A percentile compares a stretch with the other conserved stretches of the same genome.
Conservation (phyloP, 2,797 vertebrate species). For the Ibycter americanus region DNA sequence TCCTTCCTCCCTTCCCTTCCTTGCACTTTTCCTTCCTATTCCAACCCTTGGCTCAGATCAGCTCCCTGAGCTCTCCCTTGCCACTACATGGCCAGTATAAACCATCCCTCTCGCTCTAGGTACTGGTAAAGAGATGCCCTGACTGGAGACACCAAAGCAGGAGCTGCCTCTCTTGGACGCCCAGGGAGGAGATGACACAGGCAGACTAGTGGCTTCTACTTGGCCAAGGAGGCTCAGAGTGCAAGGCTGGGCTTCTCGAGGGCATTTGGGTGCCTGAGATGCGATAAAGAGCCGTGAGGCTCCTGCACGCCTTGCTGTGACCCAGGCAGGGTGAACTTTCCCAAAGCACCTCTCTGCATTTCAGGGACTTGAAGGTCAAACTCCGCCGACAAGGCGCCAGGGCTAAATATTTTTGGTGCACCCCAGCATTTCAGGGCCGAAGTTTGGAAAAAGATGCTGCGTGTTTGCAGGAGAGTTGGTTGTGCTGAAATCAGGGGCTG, state of each 20-base stretch:
- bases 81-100: background rate
- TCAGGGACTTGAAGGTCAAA: background rate
- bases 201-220: background rate
- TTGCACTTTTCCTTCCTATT: background rate
- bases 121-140: background rate
- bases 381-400: background rate
- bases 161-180: background rate
- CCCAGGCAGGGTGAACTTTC: background rate
- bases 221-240: background rate
- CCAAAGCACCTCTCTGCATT: background rate
- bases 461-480: background rate
- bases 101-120: background rate
- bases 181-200: background rate
- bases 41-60: background rate
- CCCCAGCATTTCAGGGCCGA: background rate
- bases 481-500: background rate
- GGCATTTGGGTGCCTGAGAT: background rate
- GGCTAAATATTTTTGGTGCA: background rate
- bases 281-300: accelerated
- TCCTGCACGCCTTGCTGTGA: background rate
- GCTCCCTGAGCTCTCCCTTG: background rate
- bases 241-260: background rate
- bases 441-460: background rate
- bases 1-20: background rate
- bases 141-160: background rate